These are phyloP conservation scores for Caenorhabditis plicata DNA, from an alignment of 2,888 invertebrate species.

Conservation along the genomic window DNA sequence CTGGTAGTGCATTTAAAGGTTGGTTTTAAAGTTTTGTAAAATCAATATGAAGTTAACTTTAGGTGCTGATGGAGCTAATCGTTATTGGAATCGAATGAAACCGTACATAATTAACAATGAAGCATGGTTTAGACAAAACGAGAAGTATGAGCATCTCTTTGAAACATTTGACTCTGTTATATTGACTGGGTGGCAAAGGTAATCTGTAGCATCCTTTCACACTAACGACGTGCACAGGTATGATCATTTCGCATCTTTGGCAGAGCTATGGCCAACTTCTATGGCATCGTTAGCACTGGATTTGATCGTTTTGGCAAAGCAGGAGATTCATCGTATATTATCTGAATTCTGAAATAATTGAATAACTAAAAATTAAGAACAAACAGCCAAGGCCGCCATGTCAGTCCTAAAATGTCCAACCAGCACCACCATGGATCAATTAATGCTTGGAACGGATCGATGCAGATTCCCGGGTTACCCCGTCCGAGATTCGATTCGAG, in stretches of 20 bases:
- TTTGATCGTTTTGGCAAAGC: constrained; percentile 36
- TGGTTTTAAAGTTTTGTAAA: not conserved
- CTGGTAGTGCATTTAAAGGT: constrained; percentile 76
- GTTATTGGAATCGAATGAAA: constrained; percentile 42
- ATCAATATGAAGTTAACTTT: not conserved
- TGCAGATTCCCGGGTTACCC: constrained; percentile 48
- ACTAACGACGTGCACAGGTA: too few relatives aligned
- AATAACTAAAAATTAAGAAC: not conserved
- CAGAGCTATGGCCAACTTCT: constrained; percentile 49
- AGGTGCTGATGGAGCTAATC: constrained; percentile 48
- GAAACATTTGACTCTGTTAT: constrained; percentile 40
- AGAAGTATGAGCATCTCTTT: constrained; percentile 38
- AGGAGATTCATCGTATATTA: constrained; percentile 33
- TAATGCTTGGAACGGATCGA: constrained; percentile 37
- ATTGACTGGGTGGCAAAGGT: constrained; percentile 54
- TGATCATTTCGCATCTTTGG: constrained; percentile 49
- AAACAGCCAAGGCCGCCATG: constrained; percentile 12
- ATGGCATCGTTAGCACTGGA: constrained; percentile 46
- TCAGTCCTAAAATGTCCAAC: constrained; percentile 38
- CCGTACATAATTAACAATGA: constrained; percentile 50
- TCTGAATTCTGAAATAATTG: not conserved
- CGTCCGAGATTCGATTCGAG: constrained; percentile 37
- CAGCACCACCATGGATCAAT: constrained; percentile 31
- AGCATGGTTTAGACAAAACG: constrained; percentile 41
- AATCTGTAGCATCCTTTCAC: too few relatives aligned